Conservation (phyloP, 1,140 invertebrate genomes). For the Drosophila takahashii region DNA sequence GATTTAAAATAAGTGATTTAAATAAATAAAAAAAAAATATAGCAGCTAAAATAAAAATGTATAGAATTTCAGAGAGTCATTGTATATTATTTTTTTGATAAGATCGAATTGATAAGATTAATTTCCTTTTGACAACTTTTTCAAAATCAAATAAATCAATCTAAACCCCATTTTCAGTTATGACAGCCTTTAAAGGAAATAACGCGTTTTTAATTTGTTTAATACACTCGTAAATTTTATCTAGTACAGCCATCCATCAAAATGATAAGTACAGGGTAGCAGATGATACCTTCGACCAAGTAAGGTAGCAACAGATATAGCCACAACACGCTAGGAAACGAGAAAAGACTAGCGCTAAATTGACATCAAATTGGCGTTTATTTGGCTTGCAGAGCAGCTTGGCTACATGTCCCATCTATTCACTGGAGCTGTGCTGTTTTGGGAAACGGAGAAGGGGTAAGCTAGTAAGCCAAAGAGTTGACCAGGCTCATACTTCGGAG, state of each 20-base stretch:
- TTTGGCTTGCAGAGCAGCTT: constrained; percentile 4
- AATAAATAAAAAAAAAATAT: no score
- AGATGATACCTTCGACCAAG: constrained; percentile 12
- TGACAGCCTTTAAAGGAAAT: no score
- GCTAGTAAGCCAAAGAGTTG: constrained; percentile 21
- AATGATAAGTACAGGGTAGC: constrained; percentile 4
- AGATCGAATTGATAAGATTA: background rate
- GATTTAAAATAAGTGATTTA: no score
- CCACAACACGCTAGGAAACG: constrained; percentile 6
- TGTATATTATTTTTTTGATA: background rate
- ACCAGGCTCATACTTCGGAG: constrained; percentile 72
- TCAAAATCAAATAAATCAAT: no score
- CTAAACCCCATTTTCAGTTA: no score
- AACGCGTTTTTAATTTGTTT: no score
- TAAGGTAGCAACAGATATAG: constrained; percentile 2
- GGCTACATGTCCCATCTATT: constrained; percentile 31
- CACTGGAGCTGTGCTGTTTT: constrained; percentile 58
- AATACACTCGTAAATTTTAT: background rate
- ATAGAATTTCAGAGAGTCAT: no score
- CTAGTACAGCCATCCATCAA: background rate
- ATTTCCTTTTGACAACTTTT: background rate
- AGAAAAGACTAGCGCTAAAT: constrained; percentile 58
- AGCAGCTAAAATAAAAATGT: no score
- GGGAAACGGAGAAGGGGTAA: constrained; percentile 37
- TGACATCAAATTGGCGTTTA: constrained; percentile 64